A percentile compares a stretch with the other conserved stretches of the same genome.
Conservation (phyloP, 2,113 vertebrate genomes). For the Galemys pyrenaicus region DNA sequence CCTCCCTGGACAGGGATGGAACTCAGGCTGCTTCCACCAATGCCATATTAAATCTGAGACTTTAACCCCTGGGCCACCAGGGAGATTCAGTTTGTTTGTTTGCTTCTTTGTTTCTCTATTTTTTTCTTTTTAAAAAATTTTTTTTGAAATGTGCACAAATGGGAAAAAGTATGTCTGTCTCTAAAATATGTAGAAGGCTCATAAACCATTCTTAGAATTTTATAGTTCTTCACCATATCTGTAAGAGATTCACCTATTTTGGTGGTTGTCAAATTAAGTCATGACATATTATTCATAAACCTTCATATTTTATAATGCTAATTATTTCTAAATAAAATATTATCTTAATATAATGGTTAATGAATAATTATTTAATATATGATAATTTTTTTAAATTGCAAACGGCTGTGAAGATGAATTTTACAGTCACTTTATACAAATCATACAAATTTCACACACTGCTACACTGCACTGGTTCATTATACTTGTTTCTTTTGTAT, state of each 20-base stretch:
- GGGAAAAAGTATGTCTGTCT: no score
- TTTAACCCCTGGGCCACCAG: no score
- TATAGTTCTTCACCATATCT: not conserved
- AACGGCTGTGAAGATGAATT: not conserved
- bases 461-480: not conserved
- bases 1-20: no score
- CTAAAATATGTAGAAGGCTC: not conserved
- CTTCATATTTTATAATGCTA: not conserved
- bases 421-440: not conserved
- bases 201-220: not conserved
- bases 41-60: no score
- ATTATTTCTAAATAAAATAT: not conserved
- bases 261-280: not conserved
- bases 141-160: not conserved
- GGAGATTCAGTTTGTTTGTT: not conserved
- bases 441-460: not conserved
- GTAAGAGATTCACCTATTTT: not conserved
- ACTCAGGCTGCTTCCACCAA: no score
- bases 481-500: not conserved
- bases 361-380: not conserved
- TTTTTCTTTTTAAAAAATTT: not conserved
- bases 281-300: not conserved
- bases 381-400: not conserved
- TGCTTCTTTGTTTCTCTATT: not conserved
- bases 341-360: not conserved